Base-by-base conservation (phyloP, 2,113 vertebrate genomes). In the Fregetta grallaria region DNA sequence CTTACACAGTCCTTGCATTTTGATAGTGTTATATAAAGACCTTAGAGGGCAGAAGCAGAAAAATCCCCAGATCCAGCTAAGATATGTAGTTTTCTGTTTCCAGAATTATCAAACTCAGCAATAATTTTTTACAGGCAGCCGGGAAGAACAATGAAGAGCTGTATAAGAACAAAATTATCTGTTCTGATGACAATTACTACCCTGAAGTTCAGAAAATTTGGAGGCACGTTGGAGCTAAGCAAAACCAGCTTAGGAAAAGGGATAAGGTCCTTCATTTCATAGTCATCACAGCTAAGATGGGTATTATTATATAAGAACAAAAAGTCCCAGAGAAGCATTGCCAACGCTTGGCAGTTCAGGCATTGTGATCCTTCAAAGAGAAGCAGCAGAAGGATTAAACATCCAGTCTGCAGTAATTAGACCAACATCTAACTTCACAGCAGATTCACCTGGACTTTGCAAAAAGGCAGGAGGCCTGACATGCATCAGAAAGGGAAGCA, bases 151-250 rank as follows among this genome's bases (percentile, higher is more conserved):
- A 93, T 96, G 86, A 94, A 71, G 63, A 77, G 55, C 88, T 94
- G 93, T 90, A 74, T 74, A 94, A 92, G 92, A 88, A 88, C 13
- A 74, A 58, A 96, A 95, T 92, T 93, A 94, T 93, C 82, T 91
- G 47, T 90, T 93, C 42, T 1, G 82, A 93, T 96, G 95, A 97
- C 96, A 97, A 78, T 81, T 94, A 47, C 65, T 95, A 85, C 96
- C 92, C 90, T 45, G 86, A 96, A 94, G 95, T 93, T 96, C 65
- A 84, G 88, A 94, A 96, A 95, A 94, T 36, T 84, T 95, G 94
- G 94, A 94, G 86, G 47, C 88, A 30, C 1, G 6, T 44, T 73
- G 53, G 29, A 86, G 78, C 82, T 94, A 94, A 96, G 63, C 63
- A 94, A 96, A 94, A 93, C 88, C 78, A 94, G 80, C 55, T 80